Evolutionary conservation across 2,888 invertebrate genomes (phyloP).

Genomic region (Eurytoma californica): DNA sequence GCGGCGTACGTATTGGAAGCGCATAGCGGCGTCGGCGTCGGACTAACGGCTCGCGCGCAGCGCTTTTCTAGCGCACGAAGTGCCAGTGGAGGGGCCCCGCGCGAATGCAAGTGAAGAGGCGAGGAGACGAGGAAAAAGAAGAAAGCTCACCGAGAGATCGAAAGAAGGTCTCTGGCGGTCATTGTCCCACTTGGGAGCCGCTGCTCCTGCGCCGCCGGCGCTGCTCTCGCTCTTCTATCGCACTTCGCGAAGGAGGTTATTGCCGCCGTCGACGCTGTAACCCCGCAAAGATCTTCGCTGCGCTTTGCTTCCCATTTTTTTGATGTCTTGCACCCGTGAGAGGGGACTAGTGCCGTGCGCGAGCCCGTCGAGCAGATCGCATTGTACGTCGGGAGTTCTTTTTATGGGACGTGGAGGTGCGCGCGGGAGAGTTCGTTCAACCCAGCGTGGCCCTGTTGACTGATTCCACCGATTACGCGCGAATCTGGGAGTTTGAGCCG

Average conservation of each 20-base stretch:
- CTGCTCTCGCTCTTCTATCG: constrained; percentile 23
- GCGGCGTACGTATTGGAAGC: background rate
- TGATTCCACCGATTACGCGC: background rate
- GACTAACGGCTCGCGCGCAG: constrained; percentile 47
- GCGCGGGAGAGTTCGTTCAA: constrained; percentile 36
- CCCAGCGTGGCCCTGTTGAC: background rate
- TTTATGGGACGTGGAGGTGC: constrained; percentile 1
- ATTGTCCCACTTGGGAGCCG: constrained; percentile 71
- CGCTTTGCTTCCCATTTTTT: constrained; percentile 22
- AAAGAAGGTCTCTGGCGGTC: constrained; percentile 75
- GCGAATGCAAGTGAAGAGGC: constrained; percentile 54
- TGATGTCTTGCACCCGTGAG: constrained; percentile 28
- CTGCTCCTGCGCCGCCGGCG: constrained; percentile 1
- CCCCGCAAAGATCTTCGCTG: constrained; percentile 10
- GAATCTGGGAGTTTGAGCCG: no score
- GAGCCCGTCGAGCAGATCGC: background rate
- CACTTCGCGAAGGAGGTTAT: constrained; percentile 48
- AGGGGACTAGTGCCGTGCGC: background rate
- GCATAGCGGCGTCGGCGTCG: background rate
- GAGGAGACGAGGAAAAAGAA: constrained; percentile 51
- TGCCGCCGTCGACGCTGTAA: constrained; percentile 17
- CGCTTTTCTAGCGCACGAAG: constrained; percentile 54
- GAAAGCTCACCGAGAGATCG: constrained; percentile 53
- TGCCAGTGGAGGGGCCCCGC: background rate
- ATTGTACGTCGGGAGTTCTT: background rate